Percentiles rank a stretch among this genome's conserved stretches.
These are phyloP conservation scores for Automeris io DNA, from an alignment of 2,888 invertebrate species.

Conservation along the genomic window DNA sequence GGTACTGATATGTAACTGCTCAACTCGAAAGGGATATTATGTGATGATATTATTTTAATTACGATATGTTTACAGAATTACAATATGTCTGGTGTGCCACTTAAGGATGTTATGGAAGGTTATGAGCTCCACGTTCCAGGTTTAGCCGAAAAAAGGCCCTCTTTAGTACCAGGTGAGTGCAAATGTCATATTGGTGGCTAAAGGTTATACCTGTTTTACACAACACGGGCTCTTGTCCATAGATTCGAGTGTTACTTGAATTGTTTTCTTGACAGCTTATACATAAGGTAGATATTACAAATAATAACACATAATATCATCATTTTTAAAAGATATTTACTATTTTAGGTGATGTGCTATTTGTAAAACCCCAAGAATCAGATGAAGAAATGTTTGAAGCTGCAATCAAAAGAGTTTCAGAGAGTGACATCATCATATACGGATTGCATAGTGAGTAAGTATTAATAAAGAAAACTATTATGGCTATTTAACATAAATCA, in stretches of 20 bases:
- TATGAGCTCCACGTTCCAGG: slow-evolving; percentile 78
- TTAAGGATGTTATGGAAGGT: slow-evolving; percentile 23
- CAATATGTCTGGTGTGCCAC: slow-evolving; percentile 42
- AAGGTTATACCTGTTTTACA: no score
- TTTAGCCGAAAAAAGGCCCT: slow-evolving; percentile 82
- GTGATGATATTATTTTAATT: not conserved
- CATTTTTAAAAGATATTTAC: no score
- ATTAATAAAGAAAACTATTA: slow-evolving; percentile 1
- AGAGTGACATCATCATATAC: slow-evolving; percentile 26
- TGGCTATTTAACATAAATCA: slow-evolving; percentile 31
- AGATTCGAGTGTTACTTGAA: no score
- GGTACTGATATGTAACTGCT: not conserved
- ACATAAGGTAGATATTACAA: no score
- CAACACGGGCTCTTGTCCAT: no score
- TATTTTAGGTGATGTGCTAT: slow-evolving; percentile 70
- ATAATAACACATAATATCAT: no score
- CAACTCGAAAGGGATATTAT: no score
- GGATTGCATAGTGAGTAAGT: slow-evolving; percentile 23
- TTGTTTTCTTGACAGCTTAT: no score
- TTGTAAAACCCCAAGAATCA: slow-evolving; percentile 36
- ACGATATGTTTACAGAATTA: slow-evolving; percentile 34
- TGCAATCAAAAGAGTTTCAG: slow-evolving; percentile 44
- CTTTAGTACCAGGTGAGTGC: slow-evolving; percentile 66
- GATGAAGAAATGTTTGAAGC: slow-evolving; percentile 52
- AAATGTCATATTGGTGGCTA: no score